phyloP scores from a whole-genome alignment of 2,888 invertebrate genomes.

The Caradrina clavipalpis region DNA sequence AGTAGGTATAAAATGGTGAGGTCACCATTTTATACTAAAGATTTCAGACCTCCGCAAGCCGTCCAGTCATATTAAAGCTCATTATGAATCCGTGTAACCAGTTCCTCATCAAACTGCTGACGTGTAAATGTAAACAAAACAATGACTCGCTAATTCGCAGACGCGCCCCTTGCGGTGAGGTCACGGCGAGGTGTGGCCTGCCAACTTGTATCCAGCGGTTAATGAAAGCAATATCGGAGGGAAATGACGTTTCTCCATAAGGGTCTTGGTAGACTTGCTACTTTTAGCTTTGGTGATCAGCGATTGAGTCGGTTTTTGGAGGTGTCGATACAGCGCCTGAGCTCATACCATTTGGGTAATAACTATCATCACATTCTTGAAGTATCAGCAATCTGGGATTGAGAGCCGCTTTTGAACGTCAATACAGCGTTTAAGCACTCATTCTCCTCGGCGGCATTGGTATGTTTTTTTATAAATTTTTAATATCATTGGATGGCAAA shows the following conservation, averaged over 20 bases:
- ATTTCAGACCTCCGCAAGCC: conserved; percentile 32
- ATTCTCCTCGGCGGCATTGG: too few species aligned
- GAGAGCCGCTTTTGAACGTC: neutral
- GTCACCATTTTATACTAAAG: neutral
- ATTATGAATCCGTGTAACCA: conserved; percentile 74
- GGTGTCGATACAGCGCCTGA: neutral
- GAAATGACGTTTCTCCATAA: conserved; percentile 62
- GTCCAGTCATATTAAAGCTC: conserved; percentile 56
- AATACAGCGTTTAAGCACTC: neutral
- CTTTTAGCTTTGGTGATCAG: conserved; percentile 1
- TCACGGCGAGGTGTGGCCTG: conserved; percentile 81
- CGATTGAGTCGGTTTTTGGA: neutral
- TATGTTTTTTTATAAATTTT: too few species aligned
- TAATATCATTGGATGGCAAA: too few species aligned
- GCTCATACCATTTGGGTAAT: too few species aligned
- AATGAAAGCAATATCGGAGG: conserved; percentile 68
- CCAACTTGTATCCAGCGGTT: conserved; percentile 68
- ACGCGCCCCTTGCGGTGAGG: conserved; percentile 77
- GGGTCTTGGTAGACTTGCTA: conserved; percentile 28
- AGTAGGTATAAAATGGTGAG: too few species aligned
- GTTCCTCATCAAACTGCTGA: conserved; percentile 81
- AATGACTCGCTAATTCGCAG: conserved; percentile 87
- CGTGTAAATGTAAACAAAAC: conserved; percentile 90
- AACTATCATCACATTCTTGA: too few species aligned
- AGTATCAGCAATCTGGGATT: too few species aligned